These are phyloP conservation scores for Macrosiphum euphorbiae DNA, from an alignment of 2,888 invertebrate species.

Conservation along the genomic window DNA sequence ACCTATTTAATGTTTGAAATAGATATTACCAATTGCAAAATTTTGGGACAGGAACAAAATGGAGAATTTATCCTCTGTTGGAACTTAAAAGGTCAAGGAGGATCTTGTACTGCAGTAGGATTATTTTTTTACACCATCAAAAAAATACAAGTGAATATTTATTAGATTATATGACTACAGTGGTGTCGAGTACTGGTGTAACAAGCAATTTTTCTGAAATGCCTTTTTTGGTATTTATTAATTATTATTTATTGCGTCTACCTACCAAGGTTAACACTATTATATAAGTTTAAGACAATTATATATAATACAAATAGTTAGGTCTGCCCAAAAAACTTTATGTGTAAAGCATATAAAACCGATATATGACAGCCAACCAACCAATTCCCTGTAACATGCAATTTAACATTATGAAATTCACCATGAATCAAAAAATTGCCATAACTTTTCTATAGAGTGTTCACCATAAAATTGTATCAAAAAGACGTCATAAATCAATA, in stretches of 20 bases:
- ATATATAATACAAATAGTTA: no score
- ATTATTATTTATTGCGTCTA: not conserved
- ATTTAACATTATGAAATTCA: no score
- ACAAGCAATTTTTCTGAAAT: not conserved
- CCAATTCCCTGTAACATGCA: no score
- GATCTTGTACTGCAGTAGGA: constrained; percentile 72
- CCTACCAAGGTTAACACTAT: no score
- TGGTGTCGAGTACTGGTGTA: not conserved
- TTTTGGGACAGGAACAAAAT: constrained; percentile 85
- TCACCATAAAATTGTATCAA: no score
- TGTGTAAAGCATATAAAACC: no score
- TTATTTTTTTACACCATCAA: constrained; percentile 77
- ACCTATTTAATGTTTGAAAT: not conserved
- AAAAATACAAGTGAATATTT: constrained; percentile 70
- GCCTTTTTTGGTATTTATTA: not conserved
- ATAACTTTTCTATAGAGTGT: no score
- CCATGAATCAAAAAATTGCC: no score
- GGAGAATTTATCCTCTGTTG: constrained; percentile 81
- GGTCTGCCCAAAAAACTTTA: no score
- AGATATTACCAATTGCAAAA: constrained; percentile 73
- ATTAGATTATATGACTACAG: constrained; percentile 64
- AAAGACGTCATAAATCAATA: no score
- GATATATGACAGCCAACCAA: no score
- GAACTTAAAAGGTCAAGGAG: constrained; percentile 71
- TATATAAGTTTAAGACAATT: no score